Base-by-base conservation (phyloP, 2,113 vertebrate genomes). In the Sphyrna mokarran region DNA sequence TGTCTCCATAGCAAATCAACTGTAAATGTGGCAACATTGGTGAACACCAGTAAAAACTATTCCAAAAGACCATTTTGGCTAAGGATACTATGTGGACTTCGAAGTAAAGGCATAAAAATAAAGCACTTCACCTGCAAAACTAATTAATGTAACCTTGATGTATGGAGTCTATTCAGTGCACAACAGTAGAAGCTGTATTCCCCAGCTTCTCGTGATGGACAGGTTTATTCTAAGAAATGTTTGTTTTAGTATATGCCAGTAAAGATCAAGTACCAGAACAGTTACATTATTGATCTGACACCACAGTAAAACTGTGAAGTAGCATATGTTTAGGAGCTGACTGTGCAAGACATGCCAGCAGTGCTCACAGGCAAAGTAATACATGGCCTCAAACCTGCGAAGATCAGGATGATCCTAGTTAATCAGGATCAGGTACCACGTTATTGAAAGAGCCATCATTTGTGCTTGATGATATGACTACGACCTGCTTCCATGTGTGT, bases 221-320 rank as follows among this genome's bases (percentile, higher is more conserved):
- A 72, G 69, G 94, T 95, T 95, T 95, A 95, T 95, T 95, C 94
- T 95, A 95, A 72, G 94, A 95, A 95, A 95, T 95, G 69, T 95
- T 95, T 95, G 94, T 95, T 95, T 95, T 72, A 95, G 93, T 94
- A 94, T 72, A 94, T 43, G 66, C 93, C 93, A 94, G 94, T 70
- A 95, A 95, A 72, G 94, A 95, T 95, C 68, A 72, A 95, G 94
- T 76, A 95, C 94, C 94, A 72, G 94, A 72, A 95, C 94, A 95
- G 68, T 95, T 76, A 72, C 69, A 70, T 95, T 95, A 95, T 76
- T 95, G 94, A 95, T 95, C 69, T 72, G 94, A 95, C 69, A 72
- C 69, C 94, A 95, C 94, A 72, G 94, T 76, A 95, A 95, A 95
- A 72, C 87, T 40, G 68, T 61, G 69, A 76, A 72, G 69, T 54